Base-by-base conservation (phyloP, 1,140 invertebrate genomes). In the Macrosteles quadrilineatus region DNA sequence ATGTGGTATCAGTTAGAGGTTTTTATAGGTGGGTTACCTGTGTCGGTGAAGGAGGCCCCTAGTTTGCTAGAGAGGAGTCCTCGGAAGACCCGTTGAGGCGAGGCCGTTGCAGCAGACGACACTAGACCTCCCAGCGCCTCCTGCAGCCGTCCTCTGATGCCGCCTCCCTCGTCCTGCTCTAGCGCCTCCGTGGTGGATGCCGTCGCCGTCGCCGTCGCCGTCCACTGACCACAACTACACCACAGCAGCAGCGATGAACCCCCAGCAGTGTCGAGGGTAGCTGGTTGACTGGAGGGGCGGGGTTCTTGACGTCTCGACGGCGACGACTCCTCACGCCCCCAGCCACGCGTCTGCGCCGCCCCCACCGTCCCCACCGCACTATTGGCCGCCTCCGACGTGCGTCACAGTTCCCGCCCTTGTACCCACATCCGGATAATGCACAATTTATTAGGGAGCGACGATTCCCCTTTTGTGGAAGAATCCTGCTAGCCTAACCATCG, bases 51-150 rank as follows among this genome's bases (percentile, higher is more conserved):
- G 72, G 84, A 81, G 72, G 80, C 80, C 71, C 82, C 83, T 72
- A 85, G 83, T 70, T 83, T 80, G 77, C 80, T 83, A 71, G 83
- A 80, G 74, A 86, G 80, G 75, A 84, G 85, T 72, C 85, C 84
- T 74, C 84, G 83, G 76, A 86, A 81, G 72, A 85, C 83, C 47
- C 79, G 81, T 77, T 82, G 82, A 55, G 84, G 84, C 77, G 80
- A 85, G 77, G 82, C 81, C 75, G 79, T 80, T 62, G 80, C 81
- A 77, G 83, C 80, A 72, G 69, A 72, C 27, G 71, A 72, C 29
- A 68, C 67, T 30, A 68, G 55, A 63, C 57, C 59, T 11, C 62
- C 68, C 30, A 72, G 67, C 40, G 68, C 65, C 55, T 72, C 55
- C 63, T 73, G 67, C 27, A 67, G 45, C 21, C 68, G 67, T 31